Base-by-base conservation (phyloP, 2,888 invertebrate species). In the Ephialtes manifestator region DNA sequence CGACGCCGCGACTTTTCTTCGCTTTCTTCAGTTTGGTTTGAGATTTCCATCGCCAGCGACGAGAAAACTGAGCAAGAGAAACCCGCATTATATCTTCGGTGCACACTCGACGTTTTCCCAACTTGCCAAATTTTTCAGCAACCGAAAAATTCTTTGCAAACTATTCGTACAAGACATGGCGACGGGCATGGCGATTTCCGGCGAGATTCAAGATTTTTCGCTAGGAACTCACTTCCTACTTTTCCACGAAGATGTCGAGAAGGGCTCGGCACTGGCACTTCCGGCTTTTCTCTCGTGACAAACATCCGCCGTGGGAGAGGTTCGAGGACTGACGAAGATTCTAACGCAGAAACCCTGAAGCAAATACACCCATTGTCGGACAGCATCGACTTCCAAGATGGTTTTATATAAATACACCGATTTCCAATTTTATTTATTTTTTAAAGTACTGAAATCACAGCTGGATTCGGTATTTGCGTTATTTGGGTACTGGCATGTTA, bases 161-260 rank as follows among this genome's bases (percentile, higher is more conserved):
- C 39, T 71, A 28, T 71, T 77, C 71, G 20, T 15, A 46, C 31
- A 43, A 39, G 51, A 46, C 28, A 72, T 39, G 81, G 31, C 74
- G 68, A 58, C 74, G 67, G 28, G 60, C 63, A 7, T 31, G 53
- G 75, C 79, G 65, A 80, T 75, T 83, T 79, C 83, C 83, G 79
- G 80, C 48, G 71, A 46, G 71, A 15, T n/a, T 39, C 51, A 68
- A 76, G 43, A 20, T 58, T 58, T 51, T 53, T 31, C 75, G 65
- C 65, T 24, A 39, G 24, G 15, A 18, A 7, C 18, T 60, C 58
- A 24, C 10, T 68, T 2, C 10, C 2, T 13, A 28, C 43, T 67
- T 58, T 31, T 35, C 10, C 53, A 63, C 63, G 75, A 20, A 15
- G 53, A 79, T 70, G 79, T 80, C 60, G 60, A 39, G 53, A 28